These are phyloP conservation scores for Neoarius graeffei DNA, from an alignment of 2,113 vertebrate genomes.

Conservation along the genomic window DNA sequence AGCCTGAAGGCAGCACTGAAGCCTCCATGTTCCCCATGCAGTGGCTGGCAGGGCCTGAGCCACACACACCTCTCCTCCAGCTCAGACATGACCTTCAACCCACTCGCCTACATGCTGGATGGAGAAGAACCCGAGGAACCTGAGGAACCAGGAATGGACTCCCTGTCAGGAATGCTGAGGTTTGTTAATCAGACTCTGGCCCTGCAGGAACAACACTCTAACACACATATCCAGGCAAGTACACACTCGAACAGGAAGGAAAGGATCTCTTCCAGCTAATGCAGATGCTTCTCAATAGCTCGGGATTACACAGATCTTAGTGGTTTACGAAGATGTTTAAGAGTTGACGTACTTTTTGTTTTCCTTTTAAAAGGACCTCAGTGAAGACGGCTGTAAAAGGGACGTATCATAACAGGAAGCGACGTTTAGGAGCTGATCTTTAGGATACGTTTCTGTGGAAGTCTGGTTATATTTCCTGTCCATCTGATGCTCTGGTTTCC, in stretches of 20 bases:
- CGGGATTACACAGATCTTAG: background rate
- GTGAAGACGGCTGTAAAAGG: slow-evolving; percentile 35
- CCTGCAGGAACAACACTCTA: slow-evolving; percentile 66
- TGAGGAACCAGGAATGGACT: slow-evolving; percentile 54
- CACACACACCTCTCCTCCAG: slow-evolving; percentile 43
- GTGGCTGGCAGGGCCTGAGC: slow-evolving; percentile 66
- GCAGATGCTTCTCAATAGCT: background rate
- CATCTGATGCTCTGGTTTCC: background rate
- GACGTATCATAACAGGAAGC: slow-evolving; percentile 8
- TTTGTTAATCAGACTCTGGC: slow-evolving; percentile 75
- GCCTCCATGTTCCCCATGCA: slow-evolving; percentile 47
- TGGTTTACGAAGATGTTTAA: background rate
- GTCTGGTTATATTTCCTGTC: background rate
- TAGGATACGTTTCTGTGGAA: background rate
- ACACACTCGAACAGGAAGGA: background rate
- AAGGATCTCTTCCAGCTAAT: background rate
- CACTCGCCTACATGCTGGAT: slow-evolving; percentile 70
- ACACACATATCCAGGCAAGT: slow-evolving; percentile 29
- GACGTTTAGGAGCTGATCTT: background rate
- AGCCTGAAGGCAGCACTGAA: slow-evolving; percentile 62
- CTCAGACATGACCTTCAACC: slow-evolving; percentile 71
- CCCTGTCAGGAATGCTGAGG: slow-evolving; percentile 71
- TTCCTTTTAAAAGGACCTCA: slow-evolving; percentile 32
- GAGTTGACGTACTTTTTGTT: background rate
- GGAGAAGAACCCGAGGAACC: slow-evolving; percentile 54